Evolutionary conservation across 2,888 invertebrate genomes (phyloP).

Genomic region (Dioctria rufipes): DNA sequence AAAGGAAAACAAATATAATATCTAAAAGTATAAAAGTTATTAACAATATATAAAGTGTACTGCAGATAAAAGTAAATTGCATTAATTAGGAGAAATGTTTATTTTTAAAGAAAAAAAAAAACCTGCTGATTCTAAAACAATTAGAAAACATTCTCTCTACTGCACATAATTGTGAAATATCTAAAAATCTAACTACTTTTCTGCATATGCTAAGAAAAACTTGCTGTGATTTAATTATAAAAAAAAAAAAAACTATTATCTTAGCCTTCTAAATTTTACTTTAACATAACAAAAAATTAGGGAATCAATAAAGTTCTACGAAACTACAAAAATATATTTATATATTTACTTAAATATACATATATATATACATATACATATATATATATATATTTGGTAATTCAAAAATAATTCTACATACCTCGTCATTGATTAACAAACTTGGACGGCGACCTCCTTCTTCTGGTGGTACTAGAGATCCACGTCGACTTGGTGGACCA

Average conservation of each 20-base stretch:
- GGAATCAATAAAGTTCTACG: too few relatives aligned
- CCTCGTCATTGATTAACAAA: slow-evolving; percentile 95
- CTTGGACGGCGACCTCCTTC: slow-evolving; percentile 90
- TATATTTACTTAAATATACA: too few relatives aligned
- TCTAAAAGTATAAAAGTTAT: neutral
- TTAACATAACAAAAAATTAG: too few relatives aligned
- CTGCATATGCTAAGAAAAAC: neutral
- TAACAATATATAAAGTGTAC: neutral
- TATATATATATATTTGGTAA: too few relatives aligned
- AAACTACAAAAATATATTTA: too few relatives aligned
- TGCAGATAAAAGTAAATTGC: too few relatives aligned
- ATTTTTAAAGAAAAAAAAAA: neutral
- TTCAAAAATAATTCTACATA: slow-evolving; percentile 72
- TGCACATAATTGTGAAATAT: neutral
- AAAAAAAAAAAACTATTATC: slow-evolving; percentile 6
- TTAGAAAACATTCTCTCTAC: neutral
- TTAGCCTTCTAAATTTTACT: neutral
- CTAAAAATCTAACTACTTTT: neutral
- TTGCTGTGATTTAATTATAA: neutral
- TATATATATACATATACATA: too few relatives aligned
- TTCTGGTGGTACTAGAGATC: slow-evolving; percentile 92
- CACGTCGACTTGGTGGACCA: slow-evolving; percentile 80
- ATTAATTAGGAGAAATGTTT: neutral
- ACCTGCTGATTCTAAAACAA: neutral
- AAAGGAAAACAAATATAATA: neutral